Conservation (phyloP, 2,888 invertebrate genomes). For the Ophion slaviceki region DNA sequence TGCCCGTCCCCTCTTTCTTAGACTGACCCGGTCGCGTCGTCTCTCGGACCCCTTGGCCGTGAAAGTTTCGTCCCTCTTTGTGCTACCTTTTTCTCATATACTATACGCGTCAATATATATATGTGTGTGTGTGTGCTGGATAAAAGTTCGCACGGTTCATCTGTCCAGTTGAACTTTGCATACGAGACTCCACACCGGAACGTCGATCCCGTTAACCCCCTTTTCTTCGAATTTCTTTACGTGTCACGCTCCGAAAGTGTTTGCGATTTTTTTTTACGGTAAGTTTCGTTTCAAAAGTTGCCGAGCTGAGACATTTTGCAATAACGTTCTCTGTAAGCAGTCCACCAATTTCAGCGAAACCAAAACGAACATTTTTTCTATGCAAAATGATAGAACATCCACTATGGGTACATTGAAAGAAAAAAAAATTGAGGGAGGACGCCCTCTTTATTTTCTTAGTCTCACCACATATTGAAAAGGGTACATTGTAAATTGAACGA, state of each 20-base stretch:
- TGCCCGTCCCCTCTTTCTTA: slow-evolving; percentile 43
- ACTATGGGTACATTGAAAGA: too few relatives aligned
- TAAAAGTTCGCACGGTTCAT: slow-evolving; percentile 45
- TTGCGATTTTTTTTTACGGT: background rate
- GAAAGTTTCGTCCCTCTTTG: slow-evolving; percentile 77
- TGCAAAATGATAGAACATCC: too few relatives aligned
- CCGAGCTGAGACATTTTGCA: background rate
- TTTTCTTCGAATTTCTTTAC: slow-evolving; percentile 14
- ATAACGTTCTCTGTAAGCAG: too few relatives aligned
- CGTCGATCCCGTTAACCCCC: slow-evolving; percentile 21
- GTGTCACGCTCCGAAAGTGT: background rate
- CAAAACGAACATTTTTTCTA: too few relatives aligned
- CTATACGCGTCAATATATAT: slow-evolving; percentile 28
- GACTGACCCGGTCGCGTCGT: slow-evolving; percentile 77
- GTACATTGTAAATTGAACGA: too few relatives aligned
- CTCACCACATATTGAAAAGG: too few relatives aligned
- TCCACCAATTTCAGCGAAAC: too few relatives aligned
- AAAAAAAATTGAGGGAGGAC: too few relatives aligned
- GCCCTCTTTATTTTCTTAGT: too few relatives aligned
- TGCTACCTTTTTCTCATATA: slow-evolving; percentile 27
- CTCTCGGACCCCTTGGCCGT: slow-evolving; percentile 78
- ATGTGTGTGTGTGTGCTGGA: slow-evolving; percentile 4
- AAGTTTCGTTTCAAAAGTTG: background rate
- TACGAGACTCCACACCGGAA: slow-evolving; percentile 3
- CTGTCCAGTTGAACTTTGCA: slow-evolving; percentile 31